Evolutionary conservation across 2,797 vertebrate species (phyloP).

Genomic region (Erpetoichthys calabaricus): DNA sequence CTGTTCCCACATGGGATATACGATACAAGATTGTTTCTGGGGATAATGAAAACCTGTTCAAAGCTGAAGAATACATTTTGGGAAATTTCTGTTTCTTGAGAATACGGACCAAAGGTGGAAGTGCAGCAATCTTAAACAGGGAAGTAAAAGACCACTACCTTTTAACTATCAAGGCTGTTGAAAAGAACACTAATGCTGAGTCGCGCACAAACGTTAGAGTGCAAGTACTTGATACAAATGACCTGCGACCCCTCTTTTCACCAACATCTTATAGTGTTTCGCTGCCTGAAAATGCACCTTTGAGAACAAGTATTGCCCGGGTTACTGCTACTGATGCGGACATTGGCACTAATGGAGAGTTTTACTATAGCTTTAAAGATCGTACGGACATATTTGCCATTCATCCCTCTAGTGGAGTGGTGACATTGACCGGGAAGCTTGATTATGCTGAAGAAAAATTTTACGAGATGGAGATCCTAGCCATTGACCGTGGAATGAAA

Average conservation of each 20-base stretch:
- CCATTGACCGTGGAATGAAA: slow-evolving; percentile 90
- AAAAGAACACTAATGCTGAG: slow-evolving; percentile 69
- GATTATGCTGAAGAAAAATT: slow-evolving; percentile 66
- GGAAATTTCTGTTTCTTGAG: slow-evolving; percentile 96
- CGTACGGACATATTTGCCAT: slow-evolving; percentile 91
- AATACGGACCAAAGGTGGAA: slow-evolving; percentile 98
- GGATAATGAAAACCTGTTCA: slow-evolving; percentile 93
- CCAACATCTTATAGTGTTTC: slow-evolving; percentile 92
- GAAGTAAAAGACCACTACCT: slow-evolving; percentile 91
- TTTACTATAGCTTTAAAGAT: slow-evolving; percentile 94
- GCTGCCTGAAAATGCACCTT: slow-evolving; percentile 78
- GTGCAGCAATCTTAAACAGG: slow-evolving; percentile 89
- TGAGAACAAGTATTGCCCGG: slow-evolving; percentile 79
- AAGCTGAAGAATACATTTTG: slow-evolving; percentile 86
- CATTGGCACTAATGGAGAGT: slow-evolving; percentile 93
- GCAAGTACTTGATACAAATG: slow-evolving; percentile 93
- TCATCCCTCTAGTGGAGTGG: slow-evolving; percentile 85
- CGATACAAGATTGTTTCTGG: slow-evolving; percentile 94
- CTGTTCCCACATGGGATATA: slow-evolving; percentile 73
- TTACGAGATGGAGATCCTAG: slow-evolving; percentile 88
- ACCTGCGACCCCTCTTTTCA: slow-evolving; percentile 88
- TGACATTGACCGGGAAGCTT: slow-evolving; percentile 79
- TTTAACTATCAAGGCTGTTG: slow-evolving; percentile 78
- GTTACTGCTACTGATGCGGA: slow-evolving; percentile 94
- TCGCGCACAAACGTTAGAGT: slow-evolving; percentile 69